Percentiles rank a stretch among this genome's conserved stretches.
Conservation (phyloP, 1,140 invertebrate genomes). For the Ceratosolen fusciceps region DNA sequence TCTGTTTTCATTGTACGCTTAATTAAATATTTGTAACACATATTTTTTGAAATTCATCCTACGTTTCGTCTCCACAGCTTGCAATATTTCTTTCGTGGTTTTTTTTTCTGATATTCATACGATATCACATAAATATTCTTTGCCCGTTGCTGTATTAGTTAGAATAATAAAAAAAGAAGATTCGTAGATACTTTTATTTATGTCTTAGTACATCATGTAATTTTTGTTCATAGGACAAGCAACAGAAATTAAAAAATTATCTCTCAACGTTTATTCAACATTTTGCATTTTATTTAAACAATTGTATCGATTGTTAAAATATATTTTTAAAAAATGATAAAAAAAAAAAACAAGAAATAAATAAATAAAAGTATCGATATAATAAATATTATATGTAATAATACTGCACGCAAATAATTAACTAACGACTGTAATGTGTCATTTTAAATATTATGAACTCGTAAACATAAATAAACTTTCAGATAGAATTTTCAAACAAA, state of each 20-base stretch:
- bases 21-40: background rate
- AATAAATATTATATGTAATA: conserved; percentile 19
- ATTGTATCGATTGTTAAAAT: background rate
- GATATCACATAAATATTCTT: background rate
- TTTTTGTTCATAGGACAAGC: background rate
- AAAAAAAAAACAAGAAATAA: background rate
- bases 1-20: background rate
- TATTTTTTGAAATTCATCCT: background rate
- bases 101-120: background rate
- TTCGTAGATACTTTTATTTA: background rate
- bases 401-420: conserved; percentile 2
- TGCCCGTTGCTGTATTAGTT: background rate
- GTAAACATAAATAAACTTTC: conserved; percentile 2
- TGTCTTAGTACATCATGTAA: background rate
- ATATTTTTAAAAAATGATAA: background rate
- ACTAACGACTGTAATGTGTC: conserved; percentile 3
- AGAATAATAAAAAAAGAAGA: background rate
- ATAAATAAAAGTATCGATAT: background rate
- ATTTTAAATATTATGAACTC: conserved; percentile 18
- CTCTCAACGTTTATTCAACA: background rate
- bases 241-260: background rate
- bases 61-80: background rate
- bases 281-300: conserved; percentile 8
- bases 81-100: background rate
- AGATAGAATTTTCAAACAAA: conserved; percentile 5